Percentiles rank a stretch among this genome's conserved stretches.
Evolutionary conservation across 2,888 invertebrate species (phyloP).

Genomic region (Torymus tubicola): DNA sequence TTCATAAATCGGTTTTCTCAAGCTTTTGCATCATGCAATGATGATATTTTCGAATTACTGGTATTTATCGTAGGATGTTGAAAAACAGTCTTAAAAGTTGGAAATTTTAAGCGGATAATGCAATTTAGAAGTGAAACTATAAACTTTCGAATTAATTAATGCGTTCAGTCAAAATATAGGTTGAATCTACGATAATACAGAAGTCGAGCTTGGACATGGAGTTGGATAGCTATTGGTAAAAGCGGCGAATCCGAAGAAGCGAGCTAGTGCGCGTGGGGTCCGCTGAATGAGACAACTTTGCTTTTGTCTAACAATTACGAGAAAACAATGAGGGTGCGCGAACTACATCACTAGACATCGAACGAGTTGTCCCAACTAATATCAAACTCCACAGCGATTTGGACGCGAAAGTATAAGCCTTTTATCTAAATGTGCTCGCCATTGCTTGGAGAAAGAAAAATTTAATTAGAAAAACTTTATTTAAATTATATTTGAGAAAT

Average conservation of each 20-base stretch:
- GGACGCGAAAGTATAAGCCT: slow-evolving; percentile 25
- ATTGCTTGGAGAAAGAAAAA: neutral
- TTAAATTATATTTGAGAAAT: no score
- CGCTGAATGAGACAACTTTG: slow-evolving; percentile 74
- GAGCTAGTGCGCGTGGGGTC: slow-evolving; percentile 13
- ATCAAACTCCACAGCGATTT: slow-evolving; percentile 66
- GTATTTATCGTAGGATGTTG: no score
- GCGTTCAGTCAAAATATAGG: slow-evolving; percentile 38
- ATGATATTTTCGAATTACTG: no score
- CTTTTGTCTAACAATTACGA: slow-evolving; percentile 73
- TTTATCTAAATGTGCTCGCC: slow-evolving; percentile 38
- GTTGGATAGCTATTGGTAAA: slow-evolving; percentile 39
- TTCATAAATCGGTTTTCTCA: no score
- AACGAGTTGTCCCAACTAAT: slow-evolving; percentile 68
- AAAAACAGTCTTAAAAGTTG: neutral
- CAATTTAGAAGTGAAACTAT: neutral
- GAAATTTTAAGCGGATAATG: slow-evolving; percentile 13
- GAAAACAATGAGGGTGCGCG: slow-evolving; percentile 69
- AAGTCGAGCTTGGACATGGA: neutral
- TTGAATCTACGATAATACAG: slow-evolving; percentile 43
- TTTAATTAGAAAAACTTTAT: neutral
- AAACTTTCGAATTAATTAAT: slow-evolving; percentile 42
- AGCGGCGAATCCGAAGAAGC: slow-evolving; percentile 38
- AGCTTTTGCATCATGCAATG: no score
- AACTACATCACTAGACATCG: slow-evolving; percentile 54